Conservation (phyloP, 2,113 vertebrate species). For the Anoura caudifer region DNA sequence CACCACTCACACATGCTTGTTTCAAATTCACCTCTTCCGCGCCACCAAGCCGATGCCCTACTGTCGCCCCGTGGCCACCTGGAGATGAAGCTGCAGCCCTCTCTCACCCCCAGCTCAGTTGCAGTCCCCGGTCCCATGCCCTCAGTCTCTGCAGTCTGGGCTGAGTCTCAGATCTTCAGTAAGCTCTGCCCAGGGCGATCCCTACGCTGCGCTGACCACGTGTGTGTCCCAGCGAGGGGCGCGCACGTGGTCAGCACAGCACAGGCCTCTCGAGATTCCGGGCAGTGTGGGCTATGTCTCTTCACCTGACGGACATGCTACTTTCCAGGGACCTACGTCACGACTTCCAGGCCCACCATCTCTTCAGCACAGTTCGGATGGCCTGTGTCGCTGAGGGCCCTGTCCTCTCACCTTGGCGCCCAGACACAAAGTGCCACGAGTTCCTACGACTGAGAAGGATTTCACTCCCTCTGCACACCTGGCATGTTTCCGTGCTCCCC, state of each 20-base stretch:
- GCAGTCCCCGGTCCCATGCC: neutral
- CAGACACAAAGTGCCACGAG: neutral
- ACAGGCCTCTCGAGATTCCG: too few relatives aligned
- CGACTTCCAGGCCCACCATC: neutral
- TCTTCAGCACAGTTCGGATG: neutral
- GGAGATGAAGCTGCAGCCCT: neutral
- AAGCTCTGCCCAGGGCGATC: neutral
- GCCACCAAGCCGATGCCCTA: neutral
- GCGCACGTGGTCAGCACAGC: too few relatives aligned
- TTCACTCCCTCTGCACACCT: neutral
- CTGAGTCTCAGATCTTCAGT: neutral
- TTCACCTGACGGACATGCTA: neutral
- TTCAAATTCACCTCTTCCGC: slow-evolving; percentile 8
- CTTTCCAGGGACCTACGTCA: neutral
- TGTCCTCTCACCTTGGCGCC: neutral
- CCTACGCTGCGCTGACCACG: neutral
- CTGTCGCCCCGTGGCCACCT: neutral
- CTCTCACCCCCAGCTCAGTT: neutral
- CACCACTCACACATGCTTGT: neutral
- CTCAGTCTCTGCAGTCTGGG: neutral
- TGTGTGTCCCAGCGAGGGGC: too few relatives aligned
- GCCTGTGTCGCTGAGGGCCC: neutral
- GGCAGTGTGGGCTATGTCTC: too few relatives aligned
- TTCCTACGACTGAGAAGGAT: neutral
- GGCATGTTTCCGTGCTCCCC: neutral